Conservation (phyloP, 2,888 invertebrate genomes). For the Campopleginae sp. region DNA sequence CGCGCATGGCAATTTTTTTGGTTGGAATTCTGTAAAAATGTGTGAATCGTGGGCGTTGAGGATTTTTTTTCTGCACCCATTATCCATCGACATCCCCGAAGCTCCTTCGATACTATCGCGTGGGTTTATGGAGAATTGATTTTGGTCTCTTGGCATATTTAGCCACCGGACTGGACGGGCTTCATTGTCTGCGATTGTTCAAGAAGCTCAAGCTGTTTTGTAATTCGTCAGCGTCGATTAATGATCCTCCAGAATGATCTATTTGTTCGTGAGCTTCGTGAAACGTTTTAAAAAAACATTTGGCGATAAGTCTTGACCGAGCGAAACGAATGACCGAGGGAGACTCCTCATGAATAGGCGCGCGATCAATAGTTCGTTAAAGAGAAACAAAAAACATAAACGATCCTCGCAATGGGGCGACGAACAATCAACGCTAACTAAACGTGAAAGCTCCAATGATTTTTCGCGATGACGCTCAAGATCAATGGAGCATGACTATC, state of each 20-base stretch:
- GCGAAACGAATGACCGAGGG: background rate
- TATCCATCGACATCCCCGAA: constrained; percentile 25
- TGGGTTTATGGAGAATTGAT: constrained; percentile 38
- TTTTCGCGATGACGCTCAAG: constrained; percentile 55
- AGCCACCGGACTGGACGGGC: constrained; percentile 9
- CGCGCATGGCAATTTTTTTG: too few relatives aligned
- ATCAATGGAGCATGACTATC: background rate
- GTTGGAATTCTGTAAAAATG: background rate
- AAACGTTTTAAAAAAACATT: constrained; percentile 6
- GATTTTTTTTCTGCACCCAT: constrained; percentile 11
- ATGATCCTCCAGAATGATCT: constrained; percentile 73
- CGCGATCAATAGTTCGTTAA: constrained; percentile 82
- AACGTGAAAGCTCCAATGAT: constrained; percentile 25
- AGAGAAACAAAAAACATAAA: constrained; percentile 81
- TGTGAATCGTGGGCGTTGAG: background rate
- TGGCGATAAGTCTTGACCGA: background rate
- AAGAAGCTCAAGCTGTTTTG: constrained; percentile 67
- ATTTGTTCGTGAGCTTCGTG: constrained; percentile 37
- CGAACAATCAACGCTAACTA: constrained; percentile 64
- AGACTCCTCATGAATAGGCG: constrained; percentile 74
- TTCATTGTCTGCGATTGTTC: constrained; percentile 12
- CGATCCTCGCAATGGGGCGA: constrained; percentile 73
- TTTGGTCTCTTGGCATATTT: constrained; percentile 14
- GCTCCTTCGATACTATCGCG: constrained; percentile 50
- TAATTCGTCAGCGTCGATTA: constrained; percentile 82